Evolutionary conservation across 2,888 invertebrate genomes (phyloP), one percentile per base, ranked within the genome.

Genomic region (Diaprepes abbreviatus): DNA sequence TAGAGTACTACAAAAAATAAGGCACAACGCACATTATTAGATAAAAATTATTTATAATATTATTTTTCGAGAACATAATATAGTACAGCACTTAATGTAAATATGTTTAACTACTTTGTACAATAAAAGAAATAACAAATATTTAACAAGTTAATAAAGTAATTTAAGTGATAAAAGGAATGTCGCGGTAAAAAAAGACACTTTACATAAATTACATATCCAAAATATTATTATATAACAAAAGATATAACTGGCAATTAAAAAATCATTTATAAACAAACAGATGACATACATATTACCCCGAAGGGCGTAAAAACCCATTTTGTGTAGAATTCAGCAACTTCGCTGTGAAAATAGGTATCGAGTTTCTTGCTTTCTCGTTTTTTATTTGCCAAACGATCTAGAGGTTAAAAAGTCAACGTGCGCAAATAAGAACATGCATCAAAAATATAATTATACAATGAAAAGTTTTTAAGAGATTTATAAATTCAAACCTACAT

Each of bases 51-150:
- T 58, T 12, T 36, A 36, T 31, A 64, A 57, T 17, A 24, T 45
- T 63, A 62, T 24, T 57, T 62, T 54, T 43, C 38, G 40, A 58
- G 33, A 28, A 54, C 28, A 36, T 57, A 36, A 62, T 60, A 66
- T 65, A 48, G 50, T 65, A 70, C 66, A 66, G 54, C 62, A 21
- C 57, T 40, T 31, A 66, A 24, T 28, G 16, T 36, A 60, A 66
- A 35, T 28, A 60, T 12, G 9, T 63, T 55, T 58, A 66, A 48
- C 62, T 62, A 70, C 38, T 70, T 70, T 70, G 70, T 71, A 71
- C 71, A 71, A 66, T 38, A 66, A 62, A 69, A 64, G 28, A 66
- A 71, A 62, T 57, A 70, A 70, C 43, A 45, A 68, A 60, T 63
- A 68, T 63, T 68, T 63, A 68, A 68, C 63, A 63, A 58, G 55